Evolutionary conservation across 2,113 vertebrate genomes (phyloP).

Genomic region (Lucifuga dentata): DNA sequence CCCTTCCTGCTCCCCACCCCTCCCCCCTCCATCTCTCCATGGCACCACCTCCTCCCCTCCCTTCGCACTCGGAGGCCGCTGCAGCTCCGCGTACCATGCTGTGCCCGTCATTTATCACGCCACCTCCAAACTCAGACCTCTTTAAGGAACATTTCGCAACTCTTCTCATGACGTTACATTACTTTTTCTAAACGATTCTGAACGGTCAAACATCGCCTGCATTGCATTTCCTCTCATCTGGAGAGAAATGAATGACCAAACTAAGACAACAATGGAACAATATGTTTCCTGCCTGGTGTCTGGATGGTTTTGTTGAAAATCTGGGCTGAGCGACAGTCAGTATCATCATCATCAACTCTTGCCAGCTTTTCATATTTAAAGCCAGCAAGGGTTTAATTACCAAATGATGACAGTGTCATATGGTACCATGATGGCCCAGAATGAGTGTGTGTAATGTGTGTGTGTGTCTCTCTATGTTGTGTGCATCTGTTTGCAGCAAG

Average conservation of each 20-base stretch:
- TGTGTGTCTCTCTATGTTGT: slow-evolving; percentile 9
- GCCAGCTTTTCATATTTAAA: slow-evolving; percentile 97
- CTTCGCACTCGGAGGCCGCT: slow-evolving; percentile 44
- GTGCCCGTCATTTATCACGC: slow-evolving; percentile 51
- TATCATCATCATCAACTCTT: slow-evolving; percentile 85
- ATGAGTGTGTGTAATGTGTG: slow-evolving; percentile 60
- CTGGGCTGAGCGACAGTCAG: slow-evolving; percentile 81
- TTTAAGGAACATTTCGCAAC: too few species aligned
- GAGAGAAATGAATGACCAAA: slow-evolving; percentile 35
- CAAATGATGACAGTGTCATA: slow-evolving; percentile 98
- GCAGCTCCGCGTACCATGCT: slow-evolving; percentile 32
- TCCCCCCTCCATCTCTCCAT: slow-evolving; percentile 45
- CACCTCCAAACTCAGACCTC: background rate
- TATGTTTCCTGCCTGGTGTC: slow-evolving; percentile 73
- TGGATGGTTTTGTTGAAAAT: slow-evolving; percentile 75
- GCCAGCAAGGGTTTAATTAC: slow-evolving; percentile 97
- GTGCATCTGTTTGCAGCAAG: slow-evolving; percentile 52
- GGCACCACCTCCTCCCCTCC: slow-evolving; percentile 68
- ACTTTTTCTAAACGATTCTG: too few species aligned
- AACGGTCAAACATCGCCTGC: background rate
- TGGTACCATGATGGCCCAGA: slow-evolving; percentile 92
- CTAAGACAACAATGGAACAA: slow-evolving; percentile 67
- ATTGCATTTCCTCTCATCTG: background rate
- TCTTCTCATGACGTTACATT: too few species aligned
- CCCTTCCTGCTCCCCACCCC: slow-evolving; percentile 45